Evolutionary conservation across 2,888 invertebrate species (phyloP), one percentile per base, ranked within the genome.

Genomic region (Drosophila prolongata): DNA sequence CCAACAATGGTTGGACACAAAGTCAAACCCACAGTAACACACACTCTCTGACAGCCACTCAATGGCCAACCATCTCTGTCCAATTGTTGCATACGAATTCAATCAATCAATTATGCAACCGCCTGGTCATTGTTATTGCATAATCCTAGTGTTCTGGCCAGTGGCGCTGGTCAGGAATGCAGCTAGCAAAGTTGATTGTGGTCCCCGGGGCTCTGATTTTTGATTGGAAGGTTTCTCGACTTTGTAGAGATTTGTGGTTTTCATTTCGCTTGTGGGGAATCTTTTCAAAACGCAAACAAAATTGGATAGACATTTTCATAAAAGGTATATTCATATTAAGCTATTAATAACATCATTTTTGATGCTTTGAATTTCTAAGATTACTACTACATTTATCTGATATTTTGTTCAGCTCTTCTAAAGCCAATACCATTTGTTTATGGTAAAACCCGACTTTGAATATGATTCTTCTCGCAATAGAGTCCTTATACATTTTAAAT

Each of bases 51-150:
- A 54, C 59, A 62, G 54, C 42, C 75, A 27, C 50, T 65, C 55
- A 53, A 44, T 38, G 69, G 43, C 62, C 47, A 57, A 49, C 46
- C 64, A 62, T 16, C 62, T 61, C 37, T 64, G 50, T 66, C 77
- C 77, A 79, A 84, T 83, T 83, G 87, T 86, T 79, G 84, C 79
- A 68, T 78, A 44, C 69, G 72, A 75, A 80, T 78, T 83, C 81
- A 86, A 86, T 83, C 83, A 86, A 86, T 83, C 83, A 83, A 83
- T 86, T 83, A 80, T 80, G 68, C 74, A 80, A 80, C 80, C 65
- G 61, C 73, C 70, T 71, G 60, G 46, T 42, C 68, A 73, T 75
- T 72, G 69, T 60, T 70, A 76, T 80, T 59, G 70, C 76, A 78
- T 53, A 78, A 75, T 56, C 35, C 54, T 35, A 19, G 72, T 64